A percentile compares a stretch with the other conserved stretches of the same genome.
Conservation (phyloP, 2,797 vertebrate species). For the Pangasius sanitwongsei region DNA sequence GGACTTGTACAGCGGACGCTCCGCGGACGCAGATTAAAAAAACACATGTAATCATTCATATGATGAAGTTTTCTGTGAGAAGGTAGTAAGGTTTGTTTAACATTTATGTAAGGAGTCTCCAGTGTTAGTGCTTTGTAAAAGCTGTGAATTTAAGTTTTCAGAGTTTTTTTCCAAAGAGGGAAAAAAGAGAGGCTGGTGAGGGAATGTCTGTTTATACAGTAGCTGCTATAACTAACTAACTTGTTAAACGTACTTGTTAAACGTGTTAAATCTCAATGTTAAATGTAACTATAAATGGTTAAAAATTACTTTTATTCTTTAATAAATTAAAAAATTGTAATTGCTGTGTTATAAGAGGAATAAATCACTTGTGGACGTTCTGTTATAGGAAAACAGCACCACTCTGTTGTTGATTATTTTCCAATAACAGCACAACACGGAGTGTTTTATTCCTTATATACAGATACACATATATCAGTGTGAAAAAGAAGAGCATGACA, state of each 20-base stretch:
- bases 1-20: too few relatives aligned
- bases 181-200: too few relatives aligned
- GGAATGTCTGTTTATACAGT: background rate
- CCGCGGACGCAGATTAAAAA: background rate
- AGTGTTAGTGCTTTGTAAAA: background rate
- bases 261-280: background rate
- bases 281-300: background rate
- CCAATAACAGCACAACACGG: background rate
- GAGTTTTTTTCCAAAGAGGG: too few relatives aligned
- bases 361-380: background rate
- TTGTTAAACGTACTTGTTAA: background rate
- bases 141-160: background rate
- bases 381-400: background rate
- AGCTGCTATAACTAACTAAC: background rate
- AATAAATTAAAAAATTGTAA: background rate
- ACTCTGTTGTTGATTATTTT: background rate
- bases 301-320: background rate
- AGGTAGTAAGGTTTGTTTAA: background rate
- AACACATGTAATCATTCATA: too few relatives aligned
- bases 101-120: background rate
- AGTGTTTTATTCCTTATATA: too few relatives aligned
- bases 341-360: background rate
- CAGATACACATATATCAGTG: too few relatives aligned
- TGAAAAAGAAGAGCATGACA: too few relatives aligned
- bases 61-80: background rate